These are phyloP conservation scores for Agrochola macilenta DNA, from an alignment of 2,888 invertebrate species.

Conservation along the genomic window DNA sequence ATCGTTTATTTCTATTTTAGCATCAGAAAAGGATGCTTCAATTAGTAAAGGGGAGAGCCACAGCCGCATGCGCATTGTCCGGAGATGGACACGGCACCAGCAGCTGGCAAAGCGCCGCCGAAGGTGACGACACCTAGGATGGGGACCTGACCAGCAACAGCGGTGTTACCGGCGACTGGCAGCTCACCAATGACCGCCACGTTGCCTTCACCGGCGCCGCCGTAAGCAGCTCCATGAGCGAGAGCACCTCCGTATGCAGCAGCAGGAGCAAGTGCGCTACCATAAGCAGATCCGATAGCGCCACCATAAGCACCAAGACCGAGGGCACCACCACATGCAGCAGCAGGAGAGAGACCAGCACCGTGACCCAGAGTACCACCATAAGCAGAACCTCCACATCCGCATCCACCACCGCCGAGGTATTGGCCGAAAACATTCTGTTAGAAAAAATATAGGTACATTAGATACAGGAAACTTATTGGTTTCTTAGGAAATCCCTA, in stretches of 20 bases:
- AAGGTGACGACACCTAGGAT: constrained; percentile 69
- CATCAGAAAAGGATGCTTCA: background rate
- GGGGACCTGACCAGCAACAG: constrained; percentile 64
- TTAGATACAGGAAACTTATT: background rate
- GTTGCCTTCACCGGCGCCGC: constrained; percentile 69
- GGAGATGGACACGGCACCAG: constrained; percentile 46
- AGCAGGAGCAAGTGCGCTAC: background rate
- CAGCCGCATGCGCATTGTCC: constrained; percentile 53
- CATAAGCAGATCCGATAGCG: background rate
- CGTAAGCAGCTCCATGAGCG: constrained; percentile 9
- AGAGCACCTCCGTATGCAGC: background rate
- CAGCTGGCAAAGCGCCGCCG: constrained; percentile 36
- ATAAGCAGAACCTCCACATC: background rate
- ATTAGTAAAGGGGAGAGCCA: constrained; percentile 4
- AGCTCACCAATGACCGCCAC: constrained; percentile 70
- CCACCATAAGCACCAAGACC: background rate
- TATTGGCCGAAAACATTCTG: background rate
- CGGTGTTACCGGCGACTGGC: constrained; percentile 52
- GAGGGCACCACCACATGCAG: background rate
- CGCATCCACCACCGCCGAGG: background rate
- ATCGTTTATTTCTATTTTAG: background rate
- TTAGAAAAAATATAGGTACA: too few relatives aligned
- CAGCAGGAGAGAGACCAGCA: background rate
- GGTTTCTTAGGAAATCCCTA: background rate
- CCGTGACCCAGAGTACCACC: background rate